Base-by-base conservation (phyloP, 2,113 vertebrate species). In the Cervus canadensis region DNA sequence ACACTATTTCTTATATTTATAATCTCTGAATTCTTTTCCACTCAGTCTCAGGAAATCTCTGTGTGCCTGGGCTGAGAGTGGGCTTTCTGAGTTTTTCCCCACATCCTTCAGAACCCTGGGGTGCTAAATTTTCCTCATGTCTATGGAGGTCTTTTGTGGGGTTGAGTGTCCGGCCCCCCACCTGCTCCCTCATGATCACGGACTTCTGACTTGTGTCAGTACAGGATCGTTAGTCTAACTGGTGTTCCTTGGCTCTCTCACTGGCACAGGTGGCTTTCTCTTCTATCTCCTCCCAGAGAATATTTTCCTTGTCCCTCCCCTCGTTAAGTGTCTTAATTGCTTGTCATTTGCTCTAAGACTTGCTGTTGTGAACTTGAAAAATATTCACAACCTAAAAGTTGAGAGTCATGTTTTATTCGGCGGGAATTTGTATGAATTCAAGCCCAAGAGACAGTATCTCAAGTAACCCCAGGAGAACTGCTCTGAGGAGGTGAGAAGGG, bases 41-140 rank as follows among this genome's bases (percentile, higher is more conserved):
- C 7, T 50, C 56, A 71, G 36, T 21, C 40, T 56, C 67, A 23
- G 9, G 21, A 74, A 50, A 9, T 0, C 14, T 52, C 33, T 87
- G 8, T 4, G 36, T n/a, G 71, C 1, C 23, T 67, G 17, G 25
- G 6, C 0, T 36, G 45, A 7, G 9, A 5, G 2, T 60, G 40
- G 15, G 15, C 8, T 54, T 89, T 60, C 1, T 28, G 13, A 16
- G 10, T 45, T 5, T 30, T 43, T 10, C 5, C 10, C 21, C 13
- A 2, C 1, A 4, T 48, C 26, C 3, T 74, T 40, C 13, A 30
- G 56, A 78, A 59, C 10, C 9, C 23, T 28, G 21, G 19, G 16
- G 17, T 59, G 71, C 52, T 45, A 60, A 3, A 71, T 33, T 62
- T 36, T 19, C 7, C 4, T 71, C 26, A 28, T 43, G 10, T 45